Evolutionary conservation across 2,797 vertebrate genomes (phyloP).

Genomic region (Coranthus polyacanthus): DNA sequence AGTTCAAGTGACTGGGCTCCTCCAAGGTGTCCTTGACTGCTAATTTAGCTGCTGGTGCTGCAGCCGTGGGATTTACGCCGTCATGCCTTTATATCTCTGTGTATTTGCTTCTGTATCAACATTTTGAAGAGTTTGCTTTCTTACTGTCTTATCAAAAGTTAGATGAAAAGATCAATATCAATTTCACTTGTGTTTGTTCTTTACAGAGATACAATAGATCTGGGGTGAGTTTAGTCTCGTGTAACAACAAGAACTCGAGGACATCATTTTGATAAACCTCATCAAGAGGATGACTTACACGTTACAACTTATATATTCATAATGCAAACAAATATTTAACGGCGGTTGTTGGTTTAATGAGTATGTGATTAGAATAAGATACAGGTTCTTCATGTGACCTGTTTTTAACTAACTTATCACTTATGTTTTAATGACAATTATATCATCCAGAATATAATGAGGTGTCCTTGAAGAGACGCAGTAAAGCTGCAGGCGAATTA

Average conservation of each 20-base stretch:
- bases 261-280: constrained; percentile 2
- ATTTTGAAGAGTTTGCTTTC: constrained; percentile 6
- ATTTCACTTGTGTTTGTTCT: constrained; percentile 31
- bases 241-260: not conserved
- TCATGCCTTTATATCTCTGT: constrained; percentile 3
- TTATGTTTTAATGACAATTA: no score
- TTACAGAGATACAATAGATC: constrained; percentile 14
- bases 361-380: no score
- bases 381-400: no score
- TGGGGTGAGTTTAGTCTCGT: constrained; percentile 27
- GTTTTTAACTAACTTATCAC: no score
- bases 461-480: no score
- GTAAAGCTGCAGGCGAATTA: no score
- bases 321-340: no score
- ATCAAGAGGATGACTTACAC: constrained; percentile 10
- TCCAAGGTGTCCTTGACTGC: constrained; percentile 9
- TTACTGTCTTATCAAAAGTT: constrained; percentile 5
- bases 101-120: constrained; percentile 7
- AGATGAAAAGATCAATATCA: constrained; percentile 43
- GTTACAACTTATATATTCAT: not conserved
- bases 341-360: no score
- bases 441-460: no score
- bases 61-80: not conserved
- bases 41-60: constrained; percentile 1
- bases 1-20: no score